Percentiles rank a stretch among this genome's conserved stretches.
Conservation (phyloP, 2,888 invertebrate species). For the Pachymerium ferrugineum region DNA sequence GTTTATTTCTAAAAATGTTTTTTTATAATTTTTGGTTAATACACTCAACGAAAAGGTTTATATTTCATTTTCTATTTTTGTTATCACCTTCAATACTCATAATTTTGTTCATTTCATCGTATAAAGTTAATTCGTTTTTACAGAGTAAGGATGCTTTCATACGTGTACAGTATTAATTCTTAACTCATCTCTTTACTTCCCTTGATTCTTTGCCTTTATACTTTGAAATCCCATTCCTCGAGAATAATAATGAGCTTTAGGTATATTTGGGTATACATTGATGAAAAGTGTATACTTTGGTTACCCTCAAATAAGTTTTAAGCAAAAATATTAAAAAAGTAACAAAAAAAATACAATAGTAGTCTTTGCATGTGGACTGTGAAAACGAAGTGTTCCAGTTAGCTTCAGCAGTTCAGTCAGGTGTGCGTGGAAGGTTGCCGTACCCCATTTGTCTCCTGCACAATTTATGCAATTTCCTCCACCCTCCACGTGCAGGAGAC, state of each 20-base stretch:
- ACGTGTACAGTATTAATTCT: no score
- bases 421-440: background rate
- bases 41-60: no score
- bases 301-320: background rate
- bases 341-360: background rate
- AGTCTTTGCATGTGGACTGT: background rate
- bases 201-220: background rate
- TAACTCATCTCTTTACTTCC: background rate
- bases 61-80: no score
- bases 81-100: background rate
- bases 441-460: slow-evolving; percentile 9
- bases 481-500: slow-evolving; percentile 8
- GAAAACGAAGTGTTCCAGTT: background rate
- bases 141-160: no score
- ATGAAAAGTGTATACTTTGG: background rate
- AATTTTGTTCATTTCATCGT: no score
- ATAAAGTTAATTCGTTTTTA: no score
- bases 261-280: background rate
- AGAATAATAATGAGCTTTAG: slow-evolving; percentile 7
- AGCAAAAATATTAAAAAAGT: background rate
- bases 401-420: background rate
- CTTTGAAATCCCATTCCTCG: background rate
- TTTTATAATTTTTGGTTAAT: no score
- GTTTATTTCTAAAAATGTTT: background rate
- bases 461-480: slow-evolving; percentile 11